phyloP scores from a whole-genome alignment of 1,140 invertebrate species.

The Drosophila nikananu region DNA sequence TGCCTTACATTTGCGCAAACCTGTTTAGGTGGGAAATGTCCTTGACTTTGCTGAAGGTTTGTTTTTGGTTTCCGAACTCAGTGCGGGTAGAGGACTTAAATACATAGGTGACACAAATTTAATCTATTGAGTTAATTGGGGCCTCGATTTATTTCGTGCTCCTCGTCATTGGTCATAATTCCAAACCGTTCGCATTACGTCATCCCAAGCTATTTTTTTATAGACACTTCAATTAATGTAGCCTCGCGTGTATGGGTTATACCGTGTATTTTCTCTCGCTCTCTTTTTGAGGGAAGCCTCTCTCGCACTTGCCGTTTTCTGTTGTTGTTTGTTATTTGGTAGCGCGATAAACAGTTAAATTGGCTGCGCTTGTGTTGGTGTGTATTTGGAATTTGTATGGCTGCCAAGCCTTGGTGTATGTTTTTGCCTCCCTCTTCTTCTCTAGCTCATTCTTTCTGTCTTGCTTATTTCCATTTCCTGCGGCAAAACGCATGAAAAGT shows the following conservation, averaged over 20 bases:
- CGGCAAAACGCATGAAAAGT: conserved; percentile 40
- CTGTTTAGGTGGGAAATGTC: conserved; percentile 58
- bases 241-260: conserved; percentile 24
- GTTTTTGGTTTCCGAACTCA: not conserved
- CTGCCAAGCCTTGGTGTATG: conserved; percentile 40
- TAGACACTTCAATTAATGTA: conserved; percentile 82
- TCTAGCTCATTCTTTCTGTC: not conserved
- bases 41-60: conserved; percentile 60
- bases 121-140: conserved; percentile 6
- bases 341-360: conserved; percentile 78
- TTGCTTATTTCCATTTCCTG: conserved; percentile 55
- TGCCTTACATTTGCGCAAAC: conserved; percentile 38
- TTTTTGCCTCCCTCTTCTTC: not conserved
- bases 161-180: conserved; percentile 68
- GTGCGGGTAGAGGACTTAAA: not conserved
- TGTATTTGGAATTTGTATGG: conserved; percentile 58
- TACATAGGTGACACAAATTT: not conserved
- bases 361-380: conserved; percentile 40
- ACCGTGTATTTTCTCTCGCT: conserved; percentile 26
- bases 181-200: conserved; percentile 74
- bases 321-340: conserved; percentile 68
- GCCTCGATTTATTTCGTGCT: conserved; percentile 19
- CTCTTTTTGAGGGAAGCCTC: conserved; percentile 31
- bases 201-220: conserved; percentile 82
- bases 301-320: conserved; percentile 40